phyloP scores from a whole-genome alignment of 23 tunicate genomes.

The Trididemnum miniatum region DNA sequence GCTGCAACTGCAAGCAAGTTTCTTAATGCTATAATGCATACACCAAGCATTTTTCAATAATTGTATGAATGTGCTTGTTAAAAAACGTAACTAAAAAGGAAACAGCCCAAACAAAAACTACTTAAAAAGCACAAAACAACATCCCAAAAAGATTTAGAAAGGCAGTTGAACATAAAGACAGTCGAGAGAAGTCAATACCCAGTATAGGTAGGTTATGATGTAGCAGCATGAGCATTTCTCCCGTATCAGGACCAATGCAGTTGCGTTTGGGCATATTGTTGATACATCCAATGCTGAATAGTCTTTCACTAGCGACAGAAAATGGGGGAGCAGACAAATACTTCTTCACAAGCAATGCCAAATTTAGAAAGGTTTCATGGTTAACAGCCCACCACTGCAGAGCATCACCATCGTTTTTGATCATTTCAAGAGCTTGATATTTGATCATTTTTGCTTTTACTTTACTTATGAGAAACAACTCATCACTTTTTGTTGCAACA shows the following conservation, averaged over 20 bases:
- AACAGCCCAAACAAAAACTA: background rate
- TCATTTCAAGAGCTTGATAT: background rate
- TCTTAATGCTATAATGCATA: background rate
- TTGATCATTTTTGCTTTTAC: background rate
- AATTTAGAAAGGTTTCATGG: background rate
- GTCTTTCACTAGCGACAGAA: background rate
- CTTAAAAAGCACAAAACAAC: too few species aligned
- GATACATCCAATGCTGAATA: background rate
- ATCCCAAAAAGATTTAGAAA: background rate
- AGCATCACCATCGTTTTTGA: background rate
- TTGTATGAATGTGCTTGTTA: background rate
- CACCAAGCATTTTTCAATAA: background rate
- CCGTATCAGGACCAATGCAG: background rate
- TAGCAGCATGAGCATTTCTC: background rate
- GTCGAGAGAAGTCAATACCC: background rate
- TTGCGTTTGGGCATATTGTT: background rate
- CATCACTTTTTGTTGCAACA: background rate
- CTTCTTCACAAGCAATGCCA: background rate
- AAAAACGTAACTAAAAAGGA: background rate
- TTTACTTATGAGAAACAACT: background rate
- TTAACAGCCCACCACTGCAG: background rate
- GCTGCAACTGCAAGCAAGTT: background rate
- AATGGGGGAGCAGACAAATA: background rate
- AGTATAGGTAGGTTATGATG: background rate
- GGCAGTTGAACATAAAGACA: background rate